Evolutionary conservation across 2,797 vertebrate genomes (phyloP).

Genomic region (Lates japonicus): DNA sequence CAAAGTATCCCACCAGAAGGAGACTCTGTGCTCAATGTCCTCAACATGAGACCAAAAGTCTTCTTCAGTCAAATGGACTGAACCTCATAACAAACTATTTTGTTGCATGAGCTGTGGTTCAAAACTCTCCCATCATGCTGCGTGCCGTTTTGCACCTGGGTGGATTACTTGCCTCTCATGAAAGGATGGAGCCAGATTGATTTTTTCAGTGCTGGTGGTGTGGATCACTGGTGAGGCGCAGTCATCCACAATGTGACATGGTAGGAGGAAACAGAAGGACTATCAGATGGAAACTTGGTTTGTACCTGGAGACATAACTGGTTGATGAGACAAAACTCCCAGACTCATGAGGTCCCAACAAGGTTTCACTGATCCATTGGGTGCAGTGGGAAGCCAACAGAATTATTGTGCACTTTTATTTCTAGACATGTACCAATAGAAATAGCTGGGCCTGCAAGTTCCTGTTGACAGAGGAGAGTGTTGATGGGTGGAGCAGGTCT

Average conservation of each 20-base stretch:
- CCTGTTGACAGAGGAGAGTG: not conserved
- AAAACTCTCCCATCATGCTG: too few relatives aligned
- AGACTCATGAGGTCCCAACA: not conserved
- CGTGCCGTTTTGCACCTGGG: constrained; percentile 25
- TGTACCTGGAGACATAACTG: not conserved
- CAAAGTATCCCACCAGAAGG: not conserved
- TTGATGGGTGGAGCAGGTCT: not conserved
- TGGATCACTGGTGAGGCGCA: constrained; percentile 27
- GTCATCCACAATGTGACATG: constrained; percentile 20
- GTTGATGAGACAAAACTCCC: constrained; percentile 8
- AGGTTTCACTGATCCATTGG: not conserved
- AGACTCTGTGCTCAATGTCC: not conserved
- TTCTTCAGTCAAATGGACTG: constrained; percentile 30
- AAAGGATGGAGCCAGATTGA: constrained; percentile 28
- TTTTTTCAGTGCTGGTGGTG: constrained; percentile 31
- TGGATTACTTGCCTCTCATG: constrained; percentile 38
- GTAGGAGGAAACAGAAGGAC: constrained; percentile 18
- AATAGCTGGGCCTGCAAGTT: not conserved
- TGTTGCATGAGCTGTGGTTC: too few relatives aligned
- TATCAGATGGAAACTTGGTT: constrained; percentile 1
- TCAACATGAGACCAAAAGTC: constrained; percentile 17
- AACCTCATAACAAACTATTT: too few relatives aligned
- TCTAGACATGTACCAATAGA: not conserved
- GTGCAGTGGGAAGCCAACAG: not conserved
- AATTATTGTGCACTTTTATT: not conserved